phyloP scores from a whole-genome alignment of 2,888 invertebrate genomes.

The Alloplasta piceator region DNA sequence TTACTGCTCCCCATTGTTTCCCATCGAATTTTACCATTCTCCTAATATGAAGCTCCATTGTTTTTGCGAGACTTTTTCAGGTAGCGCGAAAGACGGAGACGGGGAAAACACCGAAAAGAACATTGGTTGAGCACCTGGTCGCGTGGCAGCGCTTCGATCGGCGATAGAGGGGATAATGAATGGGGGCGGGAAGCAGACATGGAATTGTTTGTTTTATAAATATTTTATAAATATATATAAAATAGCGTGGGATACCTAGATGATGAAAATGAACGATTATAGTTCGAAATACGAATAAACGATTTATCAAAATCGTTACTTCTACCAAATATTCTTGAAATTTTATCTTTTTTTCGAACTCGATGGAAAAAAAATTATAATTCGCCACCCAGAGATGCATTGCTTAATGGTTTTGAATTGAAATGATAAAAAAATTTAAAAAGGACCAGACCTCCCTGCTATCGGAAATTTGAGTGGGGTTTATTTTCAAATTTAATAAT shows the following conservation, averaged over 20 bases:
- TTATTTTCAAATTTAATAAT: no score
- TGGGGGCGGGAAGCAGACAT: neutral
- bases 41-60: slow-evolving; percentile 49
- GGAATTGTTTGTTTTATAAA: neutral
- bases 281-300: no score
- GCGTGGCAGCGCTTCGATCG: slow-evolving; percentile 18
- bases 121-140: slow-evolving; percentile 28
- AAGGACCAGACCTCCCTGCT: no score
- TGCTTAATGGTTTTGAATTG: no score
- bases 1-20: neutral
- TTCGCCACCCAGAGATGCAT: no score
- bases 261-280: neutral
- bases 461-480: no score
- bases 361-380: no score
- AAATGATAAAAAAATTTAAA: no score
- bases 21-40: slow-evolving; percentile 31
- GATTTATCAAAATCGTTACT: no score
- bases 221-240: neutral
- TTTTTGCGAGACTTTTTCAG: slow-evolving; percentile 24
- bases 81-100: slow-evolving; percentile 9
- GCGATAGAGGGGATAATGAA: neutral
- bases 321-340: no score
- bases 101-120: neutral
- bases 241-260: neutral
- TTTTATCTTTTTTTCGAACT: no score